Evolutionary conservation across 2,797 vertebrate genomes (phyloP).

Genomic region (Arctocebus calabarensis): DNA sequence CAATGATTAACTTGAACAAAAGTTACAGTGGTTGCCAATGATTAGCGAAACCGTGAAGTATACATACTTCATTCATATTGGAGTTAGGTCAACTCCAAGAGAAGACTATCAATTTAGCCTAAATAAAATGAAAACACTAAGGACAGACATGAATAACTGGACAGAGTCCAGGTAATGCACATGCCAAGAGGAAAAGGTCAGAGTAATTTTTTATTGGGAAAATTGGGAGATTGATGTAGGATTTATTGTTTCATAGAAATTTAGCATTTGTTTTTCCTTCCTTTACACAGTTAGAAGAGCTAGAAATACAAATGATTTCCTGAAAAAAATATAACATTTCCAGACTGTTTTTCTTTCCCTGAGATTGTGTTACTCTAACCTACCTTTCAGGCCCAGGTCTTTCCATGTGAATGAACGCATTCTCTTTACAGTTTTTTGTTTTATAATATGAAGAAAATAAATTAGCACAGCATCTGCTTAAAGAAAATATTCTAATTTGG

Average conservation of each 20-base stretch:
- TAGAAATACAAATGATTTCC: neutral
- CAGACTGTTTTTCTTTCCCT: neutral
- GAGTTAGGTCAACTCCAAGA: conserved; percentile 4
- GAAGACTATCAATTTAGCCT: neutral
- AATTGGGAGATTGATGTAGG: neutral
- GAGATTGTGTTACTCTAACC: neutral
- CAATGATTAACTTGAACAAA: neutral
- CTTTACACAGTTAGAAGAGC: neutral
- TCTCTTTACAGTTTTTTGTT: neutral
- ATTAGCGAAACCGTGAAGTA: conserved; percentile 6
- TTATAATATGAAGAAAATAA: conserved; percentile 16
- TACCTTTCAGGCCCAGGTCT: neutral
- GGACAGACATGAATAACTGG: neutral
- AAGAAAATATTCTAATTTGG: conserved; percentile 17
- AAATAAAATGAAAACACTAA: conserved; percentile 31
- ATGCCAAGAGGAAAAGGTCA: neutral
- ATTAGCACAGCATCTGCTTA: neutral
- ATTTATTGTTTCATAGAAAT: conserved; percentile 11
- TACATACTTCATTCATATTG: neutral
- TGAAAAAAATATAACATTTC: conserved; percentile 27
- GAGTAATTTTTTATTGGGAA: neutral
- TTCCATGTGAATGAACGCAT: conserved; percentile 31
- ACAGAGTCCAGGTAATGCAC: neutral
- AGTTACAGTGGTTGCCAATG: neutral
- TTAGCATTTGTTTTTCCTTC: neutral